Evolutionary conservation across 2,797 vertebrate species (phyloP).

Genomic region (Mionectes olivaceus): DNA sequence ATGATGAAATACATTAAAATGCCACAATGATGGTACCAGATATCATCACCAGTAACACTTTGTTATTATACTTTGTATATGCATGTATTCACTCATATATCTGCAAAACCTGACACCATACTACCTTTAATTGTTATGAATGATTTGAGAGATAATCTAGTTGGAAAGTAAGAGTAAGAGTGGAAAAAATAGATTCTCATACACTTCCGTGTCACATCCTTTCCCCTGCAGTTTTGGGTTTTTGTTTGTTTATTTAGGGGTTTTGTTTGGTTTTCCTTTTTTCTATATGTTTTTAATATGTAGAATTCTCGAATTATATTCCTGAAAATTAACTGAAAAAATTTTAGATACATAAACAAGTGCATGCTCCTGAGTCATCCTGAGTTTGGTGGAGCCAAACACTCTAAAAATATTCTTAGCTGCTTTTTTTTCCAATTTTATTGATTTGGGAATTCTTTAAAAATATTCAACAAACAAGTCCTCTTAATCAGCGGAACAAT

Average conservation of each 20-base stretch:
- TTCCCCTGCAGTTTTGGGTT: fast-evolving
- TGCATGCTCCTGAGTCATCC: neutral
- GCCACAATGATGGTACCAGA: neutral
- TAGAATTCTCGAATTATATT: neutral
- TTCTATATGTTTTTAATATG: neutral
- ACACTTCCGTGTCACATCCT: fast-evolving
- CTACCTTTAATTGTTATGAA: neutral
- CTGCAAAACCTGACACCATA: neutral
- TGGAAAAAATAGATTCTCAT: neutral
- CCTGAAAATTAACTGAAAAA: neutral
- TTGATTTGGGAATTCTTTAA: neutral
- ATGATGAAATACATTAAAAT: conserved; percentile 8
- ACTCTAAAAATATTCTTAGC: neutral
- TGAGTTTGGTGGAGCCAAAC: neutral
- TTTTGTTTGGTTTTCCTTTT: neutral
- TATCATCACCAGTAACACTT: neutral
- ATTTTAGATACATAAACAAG: neutral
- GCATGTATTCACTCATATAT: neutral
- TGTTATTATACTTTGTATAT: neutral
- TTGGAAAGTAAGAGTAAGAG: neutral
- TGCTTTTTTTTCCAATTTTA: neutral
- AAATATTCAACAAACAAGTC: neutral
- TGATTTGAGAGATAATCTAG: neutral
- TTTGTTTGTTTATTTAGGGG: neutral
- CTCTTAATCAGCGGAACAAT: neutral